These are phyloP conservation scores for Tetropium fuscum DNA, from an alignment of 2,888 invertebrate species.

Conservation along the genomic window DNA sequence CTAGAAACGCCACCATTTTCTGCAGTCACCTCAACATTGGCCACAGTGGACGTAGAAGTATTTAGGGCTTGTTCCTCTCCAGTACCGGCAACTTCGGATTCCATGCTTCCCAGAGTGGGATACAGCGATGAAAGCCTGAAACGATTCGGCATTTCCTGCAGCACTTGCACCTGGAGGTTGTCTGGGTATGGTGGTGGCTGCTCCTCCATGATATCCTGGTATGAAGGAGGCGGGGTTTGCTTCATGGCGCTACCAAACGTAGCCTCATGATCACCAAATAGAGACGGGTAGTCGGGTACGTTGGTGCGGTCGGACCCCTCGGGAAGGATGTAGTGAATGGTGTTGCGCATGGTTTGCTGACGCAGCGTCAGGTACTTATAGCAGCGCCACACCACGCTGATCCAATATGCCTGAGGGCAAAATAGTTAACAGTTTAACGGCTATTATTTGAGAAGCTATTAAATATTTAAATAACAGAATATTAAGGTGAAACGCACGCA, in stretches of 20 bases:
- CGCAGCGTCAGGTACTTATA: slow-evolving; percentile 86
- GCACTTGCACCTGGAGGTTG: slow-evolving; percentile 14
- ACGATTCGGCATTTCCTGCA: slow-evolving; percentile 30
- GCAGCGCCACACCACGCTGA: slow-evolving; percentile 87
- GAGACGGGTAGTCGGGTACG: slow-evolving; percentile 74
- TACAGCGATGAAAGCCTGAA: slow-evolving; percentile 24
- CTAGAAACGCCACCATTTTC: neutral
- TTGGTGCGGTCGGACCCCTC: slow-evolving; percentile 62
- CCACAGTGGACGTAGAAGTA: slow-evolving; percentile 33
- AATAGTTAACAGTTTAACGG: too few relatives aligned
- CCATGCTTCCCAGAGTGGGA: neutral
- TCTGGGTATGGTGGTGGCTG: slow-evolving; percentile 60
- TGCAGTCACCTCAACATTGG: slow-evolving; percentile 14
- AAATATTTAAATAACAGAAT: too few relatives aligned
- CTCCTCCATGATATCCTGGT: slow-evolving; percentile 68
- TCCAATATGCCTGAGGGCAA: slow-evolving; percentile 74
- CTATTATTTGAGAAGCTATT: too few relatives aligned
- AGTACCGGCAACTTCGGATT: neutral
- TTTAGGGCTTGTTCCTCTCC: slow-evolving; percentile 1
- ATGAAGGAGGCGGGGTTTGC: slow-evolving; percentile 80
- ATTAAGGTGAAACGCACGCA: too few relatives aligned
- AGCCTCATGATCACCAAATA: slow-evolving; percentile 78
- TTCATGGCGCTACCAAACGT: slow-evolving; percentile 71
- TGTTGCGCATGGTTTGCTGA: slow-evolving; percentile 75
- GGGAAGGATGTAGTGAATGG: slow-evolving; percentile 77